Base-by-base conservation (phyloP, 2,113 vertebrate species). In the Marmota monax region DNA sequence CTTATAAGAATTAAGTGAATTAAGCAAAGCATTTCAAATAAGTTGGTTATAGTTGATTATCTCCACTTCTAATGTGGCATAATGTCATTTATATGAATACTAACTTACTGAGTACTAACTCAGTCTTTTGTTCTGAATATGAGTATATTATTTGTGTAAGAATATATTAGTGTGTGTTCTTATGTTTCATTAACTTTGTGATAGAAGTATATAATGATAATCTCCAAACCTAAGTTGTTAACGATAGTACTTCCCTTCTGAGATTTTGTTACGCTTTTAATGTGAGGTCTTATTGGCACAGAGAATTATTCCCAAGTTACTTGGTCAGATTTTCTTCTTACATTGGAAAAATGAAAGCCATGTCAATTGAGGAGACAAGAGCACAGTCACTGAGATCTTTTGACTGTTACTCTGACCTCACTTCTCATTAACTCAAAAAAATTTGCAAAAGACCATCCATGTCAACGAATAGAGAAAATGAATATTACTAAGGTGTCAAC, bases 11-110 rank as follows among this genome's bases (percentile, higher is more conserved):
- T 79, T 95, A 79, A 93, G 10, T 65, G 1, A 18, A 69, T 14
- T 51, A 78, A 88, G 67, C 4, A 69, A 96, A 83, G 29, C 63
- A 8, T 78, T 76, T 82, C 76, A 65, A 89, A 74, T 95, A 88
- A 92, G 63, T 90, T 86, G 48, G 0, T 88, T 96, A 78, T 94
- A 97, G 74, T 74, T 88, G 88, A 63, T 88, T 53, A 56, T 16
- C 39, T 67, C 23, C 69, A 73, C 18, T n/a, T 86, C 27, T 67
- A 79, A 84, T 83, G 72, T 93, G 34, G 27, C 73, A 10, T n/a
- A 88, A 22, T 67, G 34, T 77, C 20, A 76, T 14, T 56, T 56
- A 73, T 37, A 25, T 79, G 61, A 45, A 45, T 45, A 45, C 45
- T 45, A 45, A 45, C 45, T 45, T 45, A 45, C 45, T 45, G 61